Base-by-base conservation (phyloP, 2,113 vertebrate species). In the Sylvilagus bachmani region DNA sequence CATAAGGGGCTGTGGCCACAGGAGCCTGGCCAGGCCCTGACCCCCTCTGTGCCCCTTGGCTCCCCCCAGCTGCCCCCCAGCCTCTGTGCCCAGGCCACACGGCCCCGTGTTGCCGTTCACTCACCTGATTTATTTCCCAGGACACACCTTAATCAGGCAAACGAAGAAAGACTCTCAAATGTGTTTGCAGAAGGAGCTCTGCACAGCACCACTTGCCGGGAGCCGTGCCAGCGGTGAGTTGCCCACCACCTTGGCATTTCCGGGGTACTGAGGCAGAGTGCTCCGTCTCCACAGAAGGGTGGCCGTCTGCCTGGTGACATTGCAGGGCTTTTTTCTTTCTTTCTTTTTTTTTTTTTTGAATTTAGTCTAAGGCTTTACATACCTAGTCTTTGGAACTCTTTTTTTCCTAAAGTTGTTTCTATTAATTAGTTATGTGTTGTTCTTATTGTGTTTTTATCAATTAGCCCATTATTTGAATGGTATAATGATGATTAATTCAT, bases 321-420 rank as follows among this genome's bases (percentile, higher is more conserved):
- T 3, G 6, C 71, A 24, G 27, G 6, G 6, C 12, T 64, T 67
- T 44, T 44, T 44, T 44, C 44, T 44, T 44, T 44, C 38, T 44
- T 44, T 44, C 55, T 89, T 66, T 89, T 66, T 66, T 44, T 64
- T 89, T 66, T 89, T 66, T 66, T 75, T 29, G 51, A 19, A 36
- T 61, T 44, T 24, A 79, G n/a, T 19, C 6, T 17, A 29, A 21
- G 64, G 31, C 51, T 82, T 38, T 8, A 0, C 79, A 70, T 16
- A 12, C 66, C n/a, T 14, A 5, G 38, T 58, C 27, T 81, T 86
- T 44, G 69, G 61, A 71, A 51, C 6, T 53, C 17, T 67, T 49
- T 53, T 69, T 22, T 53, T 58, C 69, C 12, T 58, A 8, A 27
- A 25, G 33, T 31, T 8, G 27, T 75, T 93, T 49, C 53, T 74